Percentiles rank a stretch among this genome's conserved stretches.
Evolutionary conservation across 1,140 invertebrate species (phyloP).

Genomic region (Trissolcus basalis): DNA sequence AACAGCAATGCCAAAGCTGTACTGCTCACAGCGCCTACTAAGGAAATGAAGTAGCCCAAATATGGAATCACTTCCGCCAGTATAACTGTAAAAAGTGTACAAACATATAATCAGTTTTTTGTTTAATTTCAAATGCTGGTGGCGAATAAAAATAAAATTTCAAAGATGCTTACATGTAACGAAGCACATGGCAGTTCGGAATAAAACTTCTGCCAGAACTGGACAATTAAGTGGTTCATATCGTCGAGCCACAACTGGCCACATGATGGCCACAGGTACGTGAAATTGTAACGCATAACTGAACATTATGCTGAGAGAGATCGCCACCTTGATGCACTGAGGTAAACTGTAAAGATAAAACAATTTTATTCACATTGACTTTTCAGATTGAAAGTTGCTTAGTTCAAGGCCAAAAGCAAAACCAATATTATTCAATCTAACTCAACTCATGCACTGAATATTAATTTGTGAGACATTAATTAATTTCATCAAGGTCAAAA

Average conservation of each 20-base stretch:
- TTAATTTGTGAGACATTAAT: background rate
- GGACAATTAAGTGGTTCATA: slow-evolving; percentile 77
- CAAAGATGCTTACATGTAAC: slow-evolving; percentile 83
- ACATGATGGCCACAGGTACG: slow-evolving; percentile 84
- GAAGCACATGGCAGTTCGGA: slow-evolving; percentile 81
- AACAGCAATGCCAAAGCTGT: slow-evolving; percentile 91
- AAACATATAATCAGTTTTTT: slow-evolving; percentile 5
- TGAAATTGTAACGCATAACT: slow-evolving; percentile 92
- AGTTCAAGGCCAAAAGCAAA: no score
- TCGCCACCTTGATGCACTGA: slow-evolving; percentile 80
- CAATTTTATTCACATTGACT: slow-evolving; percentile 10
- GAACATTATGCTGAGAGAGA: slow-evolving; percentile 85
- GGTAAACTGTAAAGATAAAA: slow-evolving; percentile 75
- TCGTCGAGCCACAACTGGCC: slow-evolving; percentile 75
- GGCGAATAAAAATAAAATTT: background rate
- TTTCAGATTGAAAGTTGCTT: background rate
- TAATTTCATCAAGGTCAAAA: background rate
- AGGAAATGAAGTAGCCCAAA: slow-evolving; percentile 90
- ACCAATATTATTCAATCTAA: no score
- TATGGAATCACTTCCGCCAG: slow-evolving; percentile 89
- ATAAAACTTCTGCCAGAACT: slow-evolving; percentile 78
- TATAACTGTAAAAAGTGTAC: slow-evolving; percentile 80
- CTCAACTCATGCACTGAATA: no score
- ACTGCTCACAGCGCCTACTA: slow-evolving; percentile 92
- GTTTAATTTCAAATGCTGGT: background rate